Percentiles rank a stretch among this genome's conserved stretches.
Evolutionary conservation across 2,113 vertebrate species (phyloP).

Genomic region (Monopterus albus): DNA sequence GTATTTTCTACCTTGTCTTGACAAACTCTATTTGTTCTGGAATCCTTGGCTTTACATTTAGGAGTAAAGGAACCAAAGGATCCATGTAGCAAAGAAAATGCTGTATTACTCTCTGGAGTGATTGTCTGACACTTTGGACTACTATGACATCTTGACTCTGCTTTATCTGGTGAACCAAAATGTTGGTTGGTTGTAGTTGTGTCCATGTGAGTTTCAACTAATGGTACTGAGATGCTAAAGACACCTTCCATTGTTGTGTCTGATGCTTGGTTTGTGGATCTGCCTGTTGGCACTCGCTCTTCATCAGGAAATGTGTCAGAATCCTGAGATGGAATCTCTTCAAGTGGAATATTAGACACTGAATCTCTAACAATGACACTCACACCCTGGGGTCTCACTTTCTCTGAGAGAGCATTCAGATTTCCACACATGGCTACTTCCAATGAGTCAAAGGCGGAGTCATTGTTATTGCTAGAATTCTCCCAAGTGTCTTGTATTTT

Average conservation of each 20-base stretch:
- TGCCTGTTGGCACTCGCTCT: constrained; percentile 23
- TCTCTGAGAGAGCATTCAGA: constrained; percentile 83
- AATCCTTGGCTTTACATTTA: constrained; percentile 66
- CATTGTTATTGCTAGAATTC: constrained; percentile 62
- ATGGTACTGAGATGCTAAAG: constrained; percentile 17
- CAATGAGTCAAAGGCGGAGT: constrained; percentile 52
- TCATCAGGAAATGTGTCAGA: constrained; percentile 25
- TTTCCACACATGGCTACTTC: constrained; percentile 63
- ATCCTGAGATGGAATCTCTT: constrained; percentile 52
- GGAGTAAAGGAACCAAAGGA: constrained; percentile 81
- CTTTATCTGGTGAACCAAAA: constrained; percentile 19
- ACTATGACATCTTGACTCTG: constrained; percentile 45
- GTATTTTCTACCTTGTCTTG: constrained; percentile 50
- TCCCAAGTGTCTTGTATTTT: constrained; percentile 65
- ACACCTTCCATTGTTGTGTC: constrained; percentile 26
- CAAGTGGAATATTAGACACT: constrained; percentile 77
- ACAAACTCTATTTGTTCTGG: constrained; percentile 28
- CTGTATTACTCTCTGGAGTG: constrained; percentile 41
- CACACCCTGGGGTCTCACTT: constrained; percentile 67
- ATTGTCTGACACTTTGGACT: constrained; percentile 39
- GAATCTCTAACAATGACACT: constrained; percentile 71
- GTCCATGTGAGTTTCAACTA: constrained; percentile 28
- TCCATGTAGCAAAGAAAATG: constrained; percentile 76
- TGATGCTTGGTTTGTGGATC: constrained; percentile 45
- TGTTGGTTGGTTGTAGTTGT: constrained; percentile 23